Percentiles rank a stretch among this genome's conserved stretches.
Evolutionary conservation across 2,797 vertebrate species (phyloP).

Genomic region (Parauchenoglanis ngamensis): DNA sequence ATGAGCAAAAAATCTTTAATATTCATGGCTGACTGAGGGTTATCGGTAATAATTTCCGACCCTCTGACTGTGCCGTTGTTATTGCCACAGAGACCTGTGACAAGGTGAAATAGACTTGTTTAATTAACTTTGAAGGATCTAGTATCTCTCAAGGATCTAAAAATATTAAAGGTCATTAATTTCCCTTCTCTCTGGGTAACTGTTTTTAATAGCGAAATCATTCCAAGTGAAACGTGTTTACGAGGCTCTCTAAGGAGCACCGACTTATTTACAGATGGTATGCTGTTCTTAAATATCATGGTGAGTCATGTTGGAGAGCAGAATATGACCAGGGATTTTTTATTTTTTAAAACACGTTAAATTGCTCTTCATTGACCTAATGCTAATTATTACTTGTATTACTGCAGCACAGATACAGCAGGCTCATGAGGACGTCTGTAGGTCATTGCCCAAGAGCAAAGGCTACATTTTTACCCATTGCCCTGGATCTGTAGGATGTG

Average conservation of each 20-base stretch:
- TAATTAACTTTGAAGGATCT: slow-evolving; percentile 55
- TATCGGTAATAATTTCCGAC: slow-evolving; percentile 7
- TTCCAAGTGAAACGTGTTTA: slow-evolving; percentile 44
- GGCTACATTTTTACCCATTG: slow-evolving; percentile 42
- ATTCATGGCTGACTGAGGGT: background rate
- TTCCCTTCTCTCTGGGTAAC: slow-evolving; percentile 39
- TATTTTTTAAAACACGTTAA: background rate
- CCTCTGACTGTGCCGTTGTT: slow-evolving; percentile 36
- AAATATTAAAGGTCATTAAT: slow-evolving; percentile 46
- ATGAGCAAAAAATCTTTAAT: background rate
- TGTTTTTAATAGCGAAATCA: slow-evolving; percentile 29
- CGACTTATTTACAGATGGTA: slow-evolving; percentile 33
- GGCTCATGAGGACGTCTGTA: background rate
- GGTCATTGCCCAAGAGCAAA: slow-evolving; percentile 34
- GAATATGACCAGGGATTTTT: background rate
- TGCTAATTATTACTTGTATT: slow-evolving; percentile 38
- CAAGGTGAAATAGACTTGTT: slow-evolving; percentile 48
- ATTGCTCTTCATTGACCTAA: slow-evolving; percentile 39
- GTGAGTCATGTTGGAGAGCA: slow-evolving; percentile 22
- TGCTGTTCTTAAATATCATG: slow-evolving; percentile 37
- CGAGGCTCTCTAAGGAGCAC: slow-evolving; percentile 8
- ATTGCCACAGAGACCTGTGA: slow-evolving; percentile 46
- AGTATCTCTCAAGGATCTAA: slow-evolving; percentile 42
- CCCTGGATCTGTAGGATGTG: slow-evolving; percentile 31
- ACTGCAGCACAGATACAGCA: slow-evolving; percentile 37